Percentiles rank a stretch among this genome's conserved stretches.
Conservation (phyloP, 1,140 invertebrate species). For the Halictus rubicundus region DNA sequence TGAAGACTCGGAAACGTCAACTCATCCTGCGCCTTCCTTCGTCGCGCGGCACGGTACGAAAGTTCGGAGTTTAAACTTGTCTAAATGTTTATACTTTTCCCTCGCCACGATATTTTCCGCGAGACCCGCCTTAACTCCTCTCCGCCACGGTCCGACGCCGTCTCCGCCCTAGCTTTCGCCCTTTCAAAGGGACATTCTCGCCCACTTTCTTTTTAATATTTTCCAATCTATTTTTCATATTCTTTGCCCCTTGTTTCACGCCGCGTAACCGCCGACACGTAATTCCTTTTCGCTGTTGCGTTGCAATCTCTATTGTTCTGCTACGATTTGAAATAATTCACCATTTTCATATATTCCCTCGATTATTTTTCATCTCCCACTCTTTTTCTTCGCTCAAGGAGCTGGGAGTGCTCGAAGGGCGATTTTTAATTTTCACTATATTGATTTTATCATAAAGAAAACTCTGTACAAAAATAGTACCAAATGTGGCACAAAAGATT, state of each 20-base stretch:
- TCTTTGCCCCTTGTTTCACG: background rate
- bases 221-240: slow-evolving; percentile 18
- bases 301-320: too few relatives aligned
- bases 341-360: too few relatives aligned
- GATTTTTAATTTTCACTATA: too few relatives aligned
- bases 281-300: too few relatives aligned
- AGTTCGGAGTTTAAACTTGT: slow-evolving; percentile 72
- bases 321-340: too few relatives aligned
- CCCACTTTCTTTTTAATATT: slow-evolving; percentile 53
- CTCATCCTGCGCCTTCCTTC: slow-evolving; percentile 46
- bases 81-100: slow-evolving; percentile 71
- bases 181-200: slow-evolving; percentile 51
- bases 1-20: slow-evolving; percentile 67
- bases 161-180: slow-evolving; percentile 38
- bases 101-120: slow-evolving; percentile 63
- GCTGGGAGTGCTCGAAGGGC: too few relatives aligned
- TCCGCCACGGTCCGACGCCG: slow-evolving; percentile 24
- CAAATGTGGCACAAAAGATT: too few relatives aligned
- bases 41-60: slow-evolving; percentile 54
- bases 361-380: too few relatives aligned
- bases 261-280: too few relatives aligned
- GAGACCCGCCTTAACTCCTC: slow-evolving; percentile 35
- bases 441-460: too few relatives aligned
- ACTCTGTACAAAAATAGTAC: too few relatives aligned
- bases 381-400: too few relatives aligned